These are phyloP conservation scores for Ceratina japonica DNA, from an alignment of 1,140 invertebrate species.

Conservation along the genomic window DNA sequence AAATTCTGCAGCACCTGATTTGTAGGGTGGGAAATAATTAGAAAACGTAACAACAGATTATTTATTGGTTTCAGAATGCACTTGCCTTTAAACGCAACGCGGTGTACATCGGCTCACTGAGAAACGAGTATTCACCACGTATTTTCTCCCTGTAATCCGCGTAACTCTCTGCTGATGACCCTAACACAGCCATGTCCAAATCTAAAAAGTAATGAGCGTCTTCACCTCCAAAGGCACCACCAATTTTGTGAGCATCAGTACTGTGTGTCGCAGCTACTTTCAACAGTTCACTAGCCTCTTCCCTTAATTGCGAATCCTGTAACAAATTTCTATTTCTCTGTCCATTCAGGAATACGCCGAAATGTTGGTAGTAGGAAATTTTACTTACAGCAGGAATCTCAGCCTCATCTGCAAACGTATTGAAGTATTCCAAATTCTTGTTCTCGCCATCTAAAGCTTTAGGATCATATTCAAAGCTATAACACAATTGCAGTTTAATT, in stretches of 20 bases:
- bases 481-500: slow-evolving; percentile 54
- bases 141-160: slow-evolving; percentile 79
- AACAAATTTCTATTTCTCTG: background rate
- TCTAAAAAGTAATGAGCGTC: slow-evolving; percentile 84
- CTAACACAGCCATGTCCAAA: slow-evolving; percentile 82
- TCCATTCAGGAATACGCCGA: background rate
- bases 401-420: slow-evolving; percentile 75
- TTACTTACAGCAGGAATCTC: slow-evolving; percentile 72
- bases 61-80: slow-evolving; percentile 1
- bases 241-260: slow-evolving; percentile 82
- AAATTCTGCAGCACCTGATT: slow-evolving; percentile 82
- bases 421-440: slow-evolving; percentile 78
- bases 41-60: background rate
- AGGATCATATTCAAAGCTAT: slow-evolving; percentile 79
- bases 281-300: slow-evolving; percentile 79
- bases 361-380: background rate
- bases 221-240: slow-evolving; percentile 80
- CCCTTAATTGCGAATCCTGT: slow-evolving; percentile 76
- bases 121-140: slow-evolving; percentile 81
- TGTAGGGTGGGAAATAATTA: background rate
- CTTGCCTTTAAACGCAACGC: slow-evolving; percentile 81
- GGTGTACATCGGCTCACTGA: slow-evolving; percentile 80
- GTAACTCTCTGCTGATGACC: slow-evolving; percentile 78
- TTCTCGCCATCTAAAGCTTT: slow-evolving; percentile 77
- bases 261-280: slow-evolving; percentile 80